Evolutionary conservation across 2,888 invertebrate species (phyloP), one percentile per base, ranked within the genome.

Genomic region (Trissolcus brochymenae): DNA sequence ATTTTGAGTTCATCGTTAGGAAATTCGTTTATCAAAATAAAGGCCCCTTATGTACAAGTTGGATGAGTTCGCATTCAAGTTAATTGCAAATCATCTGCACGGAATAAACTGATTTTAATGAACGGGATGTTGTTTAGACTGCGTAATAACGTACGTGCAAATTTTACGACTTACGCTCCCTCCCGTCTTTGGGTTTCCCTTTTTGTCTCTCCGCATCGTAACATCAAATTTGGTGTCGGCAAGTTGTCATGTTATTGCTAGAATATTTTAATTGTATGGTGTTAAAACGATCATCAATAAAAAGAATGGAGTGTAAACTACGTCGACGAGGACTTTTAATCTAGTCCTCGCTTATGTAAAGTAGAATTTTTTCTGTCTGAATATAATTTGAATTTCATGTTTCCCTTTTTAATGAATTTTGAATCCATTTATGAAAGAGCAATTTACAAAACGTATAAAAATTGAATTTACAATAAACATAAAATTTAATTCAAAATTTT

Each of bases 21-120:
- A 35, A 35, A 35, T 35, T 35, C 6, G 35, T 35, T 35, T 11
- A 35, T 35, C 11, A 35, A 35, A 35, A 35, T 35, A 11, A 11
- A 35, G 35, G 35, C 9, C 25, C 6, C 4, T 25, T 7, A 35
- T 35, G 7, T 35, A 11, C 35, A 11, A 35, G 35, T 35, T 35
- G 50, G 65, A 64, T 55, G 57, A 56, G 62, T 53, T 59, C 54
- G 46, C 41, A 51, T 67, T 21, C 49, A 25, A 17, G 54, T 50
- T 41, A 19, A 71, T 61, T 62, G 73, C 77, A 67, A 75, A 79
- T 80, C 79, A 80, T 79, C 89, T 88, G 86, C 84, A 84, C 84
- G 80, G 85, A 86, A 90, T 90, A 91, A 91, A 91, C 91, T 90
- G 90, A 91, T 91, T 91, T 91, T 91, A 91, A 91, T 91, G 90